These are phyloP conservation scores for Eretmochelys imbricata DNA, from an alignment of 2,113 vertebrate species.

Conservation along the genomic window DNA sequence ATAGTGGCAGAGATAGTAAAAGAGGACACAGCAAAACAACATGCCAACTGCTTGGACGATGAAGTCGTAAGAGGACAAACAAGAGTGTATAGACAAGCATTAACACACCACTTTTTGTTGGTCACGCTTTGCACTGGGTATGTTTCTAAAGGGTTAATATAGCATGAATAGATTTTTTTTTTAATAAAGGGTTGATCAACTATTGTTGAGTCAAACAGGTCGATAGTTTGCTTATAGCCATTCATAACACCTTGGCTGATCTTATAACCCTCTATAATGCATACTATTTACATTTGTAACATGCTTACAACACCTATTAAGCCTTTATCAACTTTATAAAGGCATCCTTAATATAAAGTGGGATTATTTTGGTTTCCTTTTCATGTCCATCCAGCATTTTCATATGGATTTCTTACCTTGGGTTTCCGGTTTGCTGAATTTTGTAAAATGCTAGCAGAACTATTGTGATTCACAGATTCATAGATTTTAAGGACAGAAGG, in stretches of 20 bases:
- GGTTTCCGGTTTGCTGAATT: background rate
- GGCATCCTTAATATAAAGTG: background rate
- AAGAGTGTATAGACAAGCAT: background rate
- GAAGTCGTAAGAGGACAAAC: background rate
- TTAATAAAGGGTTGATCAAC: background rate
- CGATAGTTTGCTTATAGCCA: background rate
- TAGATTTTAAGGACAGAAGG: background rate
- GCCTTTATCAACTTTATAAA: background rate
- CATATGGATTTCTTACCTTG: background rate
- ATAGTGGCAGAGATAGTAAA: background rate
- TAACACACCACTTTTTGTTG: background rate
- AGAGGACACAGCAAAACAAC: conserved; percentile 46
- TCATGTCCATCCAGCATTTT: background rate
- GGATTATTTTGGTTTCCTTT: background rate
- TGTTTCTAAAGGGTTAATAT: background rate
- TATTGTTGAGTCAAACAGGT: background rate
- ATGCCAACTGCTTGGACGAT: background rate
- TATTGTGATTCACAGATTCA: background rate
- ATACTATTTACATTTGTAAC: background rate
- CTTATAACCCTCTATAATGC: background rate
- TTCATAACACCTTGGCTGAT: background rate
- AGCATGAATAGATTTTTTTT: background rate
- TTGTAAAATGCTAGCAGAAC: background rate
- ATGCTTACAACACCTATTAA: accelerated
- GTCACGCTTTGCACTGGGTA: accelerated